Percentiles rank a stretch among this genome's conserved stretches.
Conservation (phyloP, 2,797 vertebrate species). For the Geotrypetes seraphini region DNA sequence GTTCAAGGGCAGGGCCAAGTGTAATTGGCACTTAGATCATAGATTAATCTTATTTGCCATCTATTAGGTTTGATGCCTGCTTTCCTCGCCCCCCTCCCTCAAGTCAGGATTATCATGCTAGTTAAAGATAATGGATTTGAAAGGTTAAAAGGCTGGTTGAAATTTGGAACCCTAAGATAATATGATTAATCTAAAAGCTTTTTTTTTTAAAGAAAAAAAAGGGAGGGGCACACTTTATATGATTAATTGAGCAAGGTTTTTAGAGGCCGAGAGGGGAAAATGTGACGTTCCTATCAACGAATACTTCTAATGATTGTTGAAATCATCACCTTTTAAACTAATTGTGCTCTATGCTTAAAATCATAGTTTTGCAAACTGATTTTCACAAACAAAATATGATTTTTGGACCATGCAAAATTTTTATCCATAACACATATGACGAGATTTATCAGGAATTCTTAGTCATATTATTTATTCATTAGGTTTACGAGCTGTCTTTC, state of each 20-base stretch:
- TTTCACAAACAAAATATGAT: too few species aligned
- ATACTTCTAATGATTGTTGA: conserved; percentile 49
- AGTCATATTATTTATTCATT: too few species aligned
- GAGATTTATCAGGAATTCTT: too few species aligned
- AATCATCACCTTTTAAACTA: conserved; percentile 32
- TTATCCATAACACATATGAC: too few species aligned
- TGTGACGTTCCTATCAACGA: conserved; percentile 57
- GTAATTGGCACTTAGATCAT: conserved; percentile 99
- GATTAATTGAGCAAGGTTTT: conserved; percentile 91
- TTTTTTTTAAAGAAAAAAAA: conserved; percentile 79
- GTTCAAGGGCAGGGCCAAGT: conserved; percentile 99
- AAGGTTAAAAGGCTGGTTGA: conserved; percentile 88
- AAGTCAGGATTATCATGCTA: conserved; percentile 99
- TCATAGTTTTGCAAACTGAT: too few species aligned
- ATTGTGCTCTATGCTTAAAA: too few species aligned
- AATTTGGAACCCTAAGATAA: conserved; percentile 99
- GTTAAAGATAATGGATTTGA: conserved; percentile 99
- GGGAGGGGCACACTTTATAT: conserved; percentile 77
- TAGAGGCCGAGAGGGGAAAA: too few species aligned
- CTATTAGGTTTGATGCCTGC: conserved; percentile 99
- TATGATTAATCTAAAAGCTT: conserved; percentile 99
- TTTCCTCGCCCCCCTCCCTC: conserved; percentile 86
- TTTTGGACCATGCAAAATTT: too few species aligned
- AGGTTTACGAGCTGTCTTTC: too few species aligned
- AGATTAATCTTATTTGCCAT: conserved; percentile 99